Percentiles rank a stretch among this genome's conserved stretches.
Conservation (phyloP, 2,113 vertebrate species). For the Atrichornis clamosus region DNA sequence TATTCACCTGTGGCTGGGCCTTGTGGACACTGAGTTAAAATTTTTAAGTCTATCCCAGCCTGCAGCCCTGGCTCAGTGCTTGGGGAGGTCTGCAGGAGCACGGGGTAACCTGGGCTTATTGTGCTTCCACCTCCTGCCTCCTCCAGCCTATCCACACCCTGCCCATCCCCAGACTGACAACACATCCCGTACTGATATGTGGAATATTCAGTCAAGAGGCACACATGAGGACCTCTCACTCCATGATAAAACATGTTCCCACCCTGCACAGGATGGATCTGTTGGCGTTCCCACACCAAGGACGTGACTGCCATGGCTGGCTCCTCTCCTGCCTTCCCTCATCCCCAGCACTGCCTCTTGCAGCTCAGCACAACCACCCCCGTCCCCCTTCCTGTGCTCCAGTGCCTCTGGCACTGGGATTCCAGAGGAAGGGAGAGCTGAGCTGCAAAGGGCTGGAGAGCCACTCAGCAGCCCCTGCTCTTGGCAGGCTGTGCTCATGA, state of each 20-base stretch:
- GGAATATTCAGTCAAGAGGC: neutral
- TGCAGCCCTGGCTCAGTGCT: neutral
- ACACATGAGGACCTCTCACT: neutral
- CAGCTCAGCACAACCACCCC: neutral
- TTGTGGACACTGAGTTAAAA: neutral
- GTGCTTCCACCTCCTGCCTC: neutral
- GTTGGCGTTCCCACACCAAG: neutral
- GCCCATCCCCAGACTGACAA: neutral
- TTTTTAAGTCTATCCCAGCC: neutral
- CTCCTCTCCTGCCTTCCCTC: neutral
- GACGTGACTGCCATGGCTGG: accelerated
- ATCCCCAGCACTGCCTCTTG: neutral
- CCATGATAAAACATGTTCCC: neutral
- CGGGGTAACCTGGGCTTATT: neutral
- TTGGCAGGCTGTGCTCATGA: neutral
- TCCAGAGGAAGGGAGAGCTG: neutral
- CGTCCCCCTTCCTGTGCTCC: accelerated
- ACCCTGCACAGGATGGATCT: accelerated
- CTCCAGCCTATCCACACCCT: neutral
- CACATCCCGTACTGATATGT: neutral
- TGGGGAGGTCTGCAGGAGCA: neutral
- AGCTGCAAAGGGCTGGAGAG: neutral
- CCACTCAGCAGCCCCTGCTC: neutral
- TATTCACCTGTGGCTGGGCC: neutral
- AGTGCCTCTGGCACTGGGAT: neutral